Base-by-base conservation (phyloP, 2,113 vertebrate species). In the Hypomesus transpacificus region DNA sequence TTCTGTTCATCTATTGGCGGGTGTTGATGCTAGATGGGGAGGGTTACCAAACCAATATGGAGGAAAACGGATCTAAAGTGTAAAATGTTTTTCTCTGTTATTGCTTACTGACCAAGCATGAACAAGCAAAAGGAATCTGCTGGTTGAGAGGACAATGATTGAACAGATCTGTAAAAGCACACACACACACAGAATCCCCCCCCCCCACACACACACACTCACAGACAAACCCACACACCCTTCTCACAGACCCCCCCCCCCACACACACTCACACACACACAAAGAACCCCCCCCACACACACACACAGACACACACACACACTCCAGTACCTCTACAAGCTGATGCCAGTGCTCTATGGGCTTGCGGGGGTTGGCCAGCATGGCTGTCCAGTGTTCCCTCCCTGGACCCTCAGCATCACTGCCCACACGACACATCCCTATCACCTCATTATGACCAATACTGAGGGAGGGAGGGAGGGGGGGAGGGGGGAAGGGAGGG, bases 361-460 rank as follows among this genome's bases (percentile, higher is more conserved):
- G 95, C 79, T 97, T 96, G 72, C 95, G 94, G 6, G 95, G 95
- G 74, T 96, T 96, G 50, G 92, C 94, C 89, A 97, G 79, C 95
- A 97, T 97, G 89, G 95, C 95, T 0, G 91, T 80, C 95, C 95
- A 96, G 90, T 97, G 95, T 82, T 97, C 95, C 17, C 95, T 91
- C 65, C 95, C 95, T 0, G 94, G 93, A 24, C 93, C 93, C 0
- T 96, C 94, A 0, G 94, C 93, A 0, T 94, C 94, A 0, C 94
- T 93, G 66, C 95, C 95, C 77, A 96, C 94, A 7, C 94, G 93
- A 76, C 95, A 97, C 92, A 96, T 95, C 17, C 95, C 95, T 21
- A 96, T 97, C 70, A 96, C 95, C 89, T 96, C 95, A 9, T 97
- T 97, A 90, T 97, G 95, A 68, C 95, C 95, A 1, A 97, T 95